Evolutionary conservation across 23 tunicate species (phyloP).

Genomic region (Corella eumyota): DNA sequence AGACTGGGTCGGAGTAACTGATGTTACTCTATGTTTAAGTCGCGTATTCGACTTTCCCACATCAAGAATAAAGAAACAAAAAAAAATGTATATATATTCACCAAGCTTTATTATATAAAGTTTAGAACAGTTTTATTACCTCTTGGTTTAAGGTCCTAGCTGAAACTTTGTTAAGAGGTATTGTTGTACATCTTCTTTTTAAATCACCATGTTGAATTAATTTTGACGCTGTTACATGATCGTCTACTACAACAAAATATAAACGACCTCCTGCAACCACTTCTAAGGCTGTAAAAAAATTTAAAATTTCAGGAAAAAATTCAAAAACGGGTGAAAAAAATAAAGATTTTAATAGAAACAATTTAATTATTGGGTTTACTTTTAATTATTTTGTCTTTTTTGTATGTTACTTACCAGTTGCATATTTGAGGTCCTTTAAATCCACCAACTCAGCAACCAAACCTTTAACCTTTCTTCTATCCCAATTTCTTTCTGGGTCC

Average conservation of each 20-base stretch:
- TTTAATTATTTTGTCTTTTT: too few species aligned
- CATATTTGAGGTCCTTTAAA: constrained; percentile 41
- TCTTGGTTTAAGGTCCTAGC: constrained; percentile 21
- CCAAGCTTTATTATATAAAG: too few species aligned
- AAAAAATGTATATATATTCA: too few species aligned
- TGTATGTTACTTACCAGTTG: constrained; percentile 40
- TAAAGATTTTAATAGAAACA: not conserved
- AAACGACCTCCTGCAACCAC: constrained; percentile 83
- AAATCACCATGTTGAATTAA: constrained; percentile 63
- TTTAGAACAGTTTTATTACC: too few species aligned
- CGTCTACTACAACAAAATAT: constrained; percentile 85
- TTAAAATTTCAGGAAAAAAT: too few species aligned
- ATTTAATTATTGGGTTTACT: not conserved
- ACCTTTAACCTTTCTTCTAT: constrained; percentile 57
- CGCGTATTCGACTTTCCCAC: too few species aligned
- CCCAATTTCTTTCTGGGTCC: constrained; percentile 81
- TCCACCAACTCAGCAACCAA: constrained; percentile 62
- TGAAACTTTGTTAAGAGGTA: constrained; percentile 79
- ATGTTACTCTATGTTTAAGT: too few species aligned
- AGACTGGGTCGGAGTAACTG: too few species aligned
- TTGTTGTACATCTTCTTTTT: constrained; percentile 64
- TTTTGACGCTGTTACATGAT: constrained; percentile 51
- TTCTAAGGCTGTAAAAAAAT: constrained; percentile 78
- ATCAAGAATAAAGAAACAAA: too few species aligned
- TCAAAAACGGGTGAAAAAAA: too few species aligned